Conservation (phyloP, 2,888 invertebrate species). For the Lissonota sp. region DNA sequence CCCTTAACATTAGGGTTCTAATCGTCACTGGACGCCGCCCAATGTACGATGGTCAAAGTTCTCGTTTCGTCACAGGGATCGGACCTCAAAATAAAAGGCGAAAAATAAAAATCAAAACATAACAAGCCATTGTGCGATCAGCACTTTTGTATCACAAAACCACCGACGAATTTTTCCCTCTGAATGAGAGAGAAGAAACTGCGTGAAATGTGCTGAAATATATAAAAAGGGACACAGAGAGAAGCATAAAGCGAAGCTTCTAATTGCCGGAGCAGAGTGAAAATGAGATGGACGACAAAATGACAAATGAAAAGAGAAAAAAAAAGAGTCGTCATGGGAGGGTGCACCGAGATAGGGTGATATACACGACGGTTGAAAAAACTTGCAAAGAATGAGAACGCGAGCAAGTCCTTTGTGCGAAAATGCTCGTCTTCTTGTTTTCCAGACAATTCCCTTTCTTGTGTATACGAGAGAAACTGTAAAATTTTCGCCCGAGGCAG, state of each 20-base stretch:
- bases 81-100: not conserved
- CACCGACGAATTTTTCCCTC: conserved; percentile 8
- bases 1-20: conserved; percentile 42
- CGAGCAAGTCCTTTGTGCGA: conserved; percentile 46
- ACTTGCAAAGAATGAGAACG: conserved; percentile 32
- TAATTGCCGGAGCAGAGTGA: conserved; percentile 46
- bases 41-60: conserved; percentile 15
- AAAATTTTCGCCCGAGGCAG: conserved; percentile 40
- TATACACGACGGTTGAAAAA: not conserved
- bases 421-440: conserved; percentile 56
- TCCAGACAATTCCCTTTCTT: conserved; percentile 50
- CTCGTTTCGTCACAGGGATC: conserved; percentile 14
- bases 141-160: conserved; percentile 22
- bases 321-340: conserved; percentile 3
- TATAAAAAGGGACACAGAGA: conserved; percentile 19
- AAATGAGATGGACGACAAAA: conserved; percentile 41
- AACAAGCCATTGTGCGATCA: conserved; percentile 53
- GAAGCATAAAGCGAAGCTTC: conserved; percentile 44
- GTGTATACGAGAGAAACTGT: conserved; percentile 31
- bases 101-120: conserved; percentile 27
- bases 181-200: conserved; percentile 23
- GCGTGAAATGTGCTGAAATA: conserved; percentile 35
- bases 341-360: not conserved
- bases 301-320: conserved; percentile 54
- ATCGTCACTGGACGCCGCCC: conserved; percentile 29